Evolutionary conservation across 2,888 invertebrate genomes (phyloP), one percentile per base, ranked within the genome.

Genomic region (Acleris literana): DNA sequence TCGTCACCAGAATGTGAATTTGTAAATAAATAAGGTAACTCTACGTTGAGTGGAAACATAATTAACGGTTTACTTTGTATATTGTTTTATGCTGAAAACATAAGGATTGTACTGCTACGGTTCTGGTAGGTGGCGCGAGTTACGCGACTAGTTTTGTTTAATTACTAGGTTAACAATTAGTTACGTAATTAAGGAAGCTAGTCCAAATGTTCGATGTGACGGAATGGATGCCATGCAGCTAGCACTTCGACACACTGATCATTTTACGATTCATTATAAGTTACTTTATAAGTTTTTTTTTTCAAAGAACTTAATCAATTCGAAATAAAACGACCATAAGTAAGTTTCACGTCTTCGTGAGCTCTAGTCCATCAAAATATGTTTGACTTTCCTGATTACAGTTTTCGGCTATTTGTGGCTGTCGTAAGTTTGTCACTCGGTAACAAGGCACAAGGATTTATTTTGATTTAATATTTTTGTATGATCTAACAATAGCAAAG

Each of bases 181-280:
- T 86, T 84, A 84, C 76, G 88, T 88, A 87, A 88, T 89, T 90
- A 90, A 91, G 90, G 77, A 91, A 92, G 91, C 92, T 92, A 92
- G 92, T 92, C 92, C 89, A 88, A 90, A 88, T 88, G 86, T 88
- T 88, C 81, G 86, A 88, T 88, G 88, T 90, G 90, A 88, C 88
- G 87, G 89, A 87, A 81, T 81, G 85, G 85, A 90, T 87, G 91
- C 87, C 88, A 88, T 89, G 84, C 33, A 33, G 33, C 87, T 86
- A 76, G 72, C 73, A 77, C 76, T 73, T 74, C 70, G 71, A 71
- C 51, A 49, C 33, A 57, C 53, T 61, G 57, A 66, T 66, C 57
- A 66, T 66, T 66, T 61, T 66, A 66, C 61, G 62, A 66, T 66
- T 66, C 57, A 57, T 62, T 57, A 22, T 66, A 66, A 66, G 66